Evolutionary conservation across 2,113 vertebrate genomes (phyloP).

Genomic region (Oreotrochilus melanogaster): DNA sequence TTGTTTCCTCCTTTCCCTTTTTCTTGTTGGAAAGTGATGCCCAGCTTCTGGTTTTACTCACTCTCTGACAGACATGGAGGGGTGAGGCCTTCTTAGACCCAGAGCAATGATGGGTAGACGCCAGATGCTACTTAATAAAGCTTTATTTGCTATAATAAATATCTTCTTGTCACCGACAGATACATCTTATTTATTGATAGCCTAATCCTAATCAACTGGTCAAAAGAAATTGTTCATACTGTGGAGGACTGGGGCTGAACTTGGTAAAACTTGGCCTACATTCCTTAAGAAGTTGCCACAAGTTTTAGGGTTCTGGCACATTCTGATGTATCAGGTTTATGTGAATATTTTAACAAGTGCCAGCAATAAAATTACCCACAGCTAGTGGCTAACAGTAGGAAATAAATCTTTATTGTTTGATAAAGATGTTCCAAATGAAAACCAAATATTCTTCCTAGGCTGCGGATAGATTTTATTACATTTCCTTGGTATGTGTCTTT

Average conservation of each 20-base stretch:
- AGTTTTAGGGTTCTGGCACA: not conserved
- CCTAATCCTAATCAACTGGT: not conserved
- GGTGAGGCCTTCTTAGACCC: not conserved
- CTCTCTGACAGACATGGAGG: not conserved
- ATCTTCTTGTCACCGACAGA: not conserved
- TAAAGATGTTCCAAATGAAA: not conserved
- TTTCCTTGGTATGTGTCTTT: not conserved
- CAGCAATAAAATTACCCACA: not conserved
- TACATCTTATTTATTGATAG: not conserved
- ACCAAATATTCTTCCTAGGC: not conserved
- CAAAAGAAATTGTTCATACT: not conserved
- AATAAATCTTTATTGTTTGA: not conserved
- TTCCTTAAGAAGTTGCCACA: not conserved
- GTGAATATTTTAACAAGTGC: not conserved
- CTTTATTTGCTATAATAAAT: not conserved
- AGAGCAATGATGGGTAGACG: accelerated
- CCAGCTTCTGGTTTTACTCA: not conserved
- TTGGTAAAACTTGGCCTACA: not conserved
- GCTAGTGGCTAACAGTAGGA: not conserved
- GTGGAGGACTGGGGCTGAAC: not conserved
- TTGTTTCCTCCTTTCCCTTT: not conserved
- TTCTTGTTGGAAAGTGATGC: not conserved
- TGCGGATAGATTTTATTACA: not conserved
- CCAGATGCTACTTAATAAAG: not conserved
- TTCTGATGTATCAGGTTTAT: not conserved